Base-by-base conservation (phyloP, 2,888 invertebrate species). In the Caenorhabditis sinica region DNA sequence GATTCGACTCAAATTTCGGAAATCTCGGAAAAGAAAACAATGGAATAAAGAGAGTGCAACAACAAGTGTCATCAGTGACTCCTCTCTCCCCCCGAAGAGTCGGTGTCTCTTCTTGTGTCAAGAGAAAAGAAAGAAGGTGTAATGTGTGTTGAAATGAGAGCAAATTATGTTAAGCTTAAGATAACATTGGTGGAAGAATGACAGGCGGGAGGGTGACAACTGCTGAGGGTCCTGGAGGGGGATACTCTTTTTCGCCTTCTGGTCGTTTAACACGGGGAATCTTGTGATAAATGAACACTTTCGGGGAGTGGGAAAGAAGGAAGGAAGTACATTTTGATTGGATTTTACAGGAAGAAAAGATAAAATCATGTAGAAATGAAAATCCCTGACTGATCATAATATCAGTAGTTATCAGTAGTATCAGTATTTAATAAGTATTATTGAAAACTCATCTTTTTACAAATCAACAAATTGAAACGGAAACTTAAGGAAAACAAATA, bases 151-250 rank as follows among this genome's bases (percentile, higher is more conserved):
- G 73, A 73, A 73, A 75, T 75, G 82, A 76, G 75, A 82, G 82
- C 82, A 82, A 82, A 82, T 82, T 82, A 82, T 82, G 82, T 82
- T 82, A 82, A 69, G 82, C 76, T 83, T 82, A 86, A 86, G 86
- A 86, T 86, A 86, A 86, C 86, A 86, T 86, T 86, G 85, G 33
- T 33, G n/a, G 71, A 60, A 53, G 77, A 82, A 68, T 71, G 63
- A 56, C 72, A 49, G 28, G 65, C n/a, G n/a, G n/a, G n/a, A n/a
- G n/a, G 36, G 56, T 58, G 81, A 81, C 81, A 85, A 85, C 81
- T 73, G 84, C 30, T 58, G 20, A 13, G n/a, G n/a, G n/a, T 45
- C 11, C n/a, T 45, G 56, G 56, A 33, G 28, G 45, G 40, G 11
- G 17, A 15, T 15, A 28, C 28, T 15, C 15, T 33, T 43, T 23